Conservation (phyloP, 2,113 vertebrate genomes). For the Leiothrix lutea region DNA sequence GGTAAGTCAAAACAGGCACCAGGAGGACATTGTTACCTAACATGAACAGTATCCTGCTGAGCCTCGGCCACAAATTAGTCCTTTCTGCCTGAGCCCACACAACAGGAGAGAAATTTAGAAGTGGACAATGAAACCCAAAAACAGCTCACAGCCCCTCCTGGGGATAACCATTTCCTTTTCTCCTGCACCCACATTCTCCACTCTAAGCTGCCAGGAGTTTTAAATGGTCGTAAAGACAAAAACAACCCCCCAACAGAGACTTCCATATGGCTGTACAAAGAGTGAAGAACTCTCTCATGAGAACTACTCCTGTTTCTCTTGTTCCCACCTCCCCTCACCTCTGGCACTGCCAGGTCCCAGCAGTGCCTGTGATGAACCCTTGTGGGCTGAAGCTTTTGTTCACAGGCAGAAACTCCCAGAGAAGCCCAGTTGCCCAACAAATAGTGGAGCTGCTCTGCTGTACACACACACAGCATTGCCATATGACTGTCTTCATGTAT, state of each 20-base stretch:
- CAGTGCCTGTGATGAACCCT: rapidly evolving
- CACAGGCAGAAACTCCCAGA: background rate
- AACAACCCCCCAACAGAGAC: background rate
- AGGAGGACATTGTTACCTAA: background rate
- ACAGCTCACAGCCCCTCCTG: background rate
- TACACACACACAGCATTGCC: background rate
- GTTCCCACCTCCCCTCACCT: background rate
- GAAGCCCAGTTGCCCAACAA: background rate
- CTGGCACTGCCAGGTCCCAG: background rate
- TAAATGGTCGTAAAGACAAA: background rate
- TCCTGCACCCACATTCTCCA: background rate
- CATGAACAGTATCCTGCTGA: background rate
- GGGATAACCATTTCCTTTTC: background rate
- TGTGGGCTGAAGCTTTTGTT: background rate
- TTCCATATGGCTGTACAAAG: background rate
- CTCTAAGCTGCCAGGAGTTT: background rate
- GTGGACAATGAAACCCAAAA: background rate
- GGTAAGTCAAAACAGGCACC: background rate
- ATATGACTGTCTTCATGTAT: background rate
- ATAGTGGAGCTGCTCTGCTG: background rate
- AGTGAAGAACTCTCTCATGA: background rate
- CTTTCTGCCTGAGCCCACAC: background rate
- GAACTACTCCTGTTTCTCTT: background rate
- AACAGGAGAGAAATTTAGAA: background rate
- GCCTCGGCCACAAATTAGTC: background rate